Base-by-base conservation (phyloP, 1,140 invertebrate genomes). In the Limonius californicus region DNA sequence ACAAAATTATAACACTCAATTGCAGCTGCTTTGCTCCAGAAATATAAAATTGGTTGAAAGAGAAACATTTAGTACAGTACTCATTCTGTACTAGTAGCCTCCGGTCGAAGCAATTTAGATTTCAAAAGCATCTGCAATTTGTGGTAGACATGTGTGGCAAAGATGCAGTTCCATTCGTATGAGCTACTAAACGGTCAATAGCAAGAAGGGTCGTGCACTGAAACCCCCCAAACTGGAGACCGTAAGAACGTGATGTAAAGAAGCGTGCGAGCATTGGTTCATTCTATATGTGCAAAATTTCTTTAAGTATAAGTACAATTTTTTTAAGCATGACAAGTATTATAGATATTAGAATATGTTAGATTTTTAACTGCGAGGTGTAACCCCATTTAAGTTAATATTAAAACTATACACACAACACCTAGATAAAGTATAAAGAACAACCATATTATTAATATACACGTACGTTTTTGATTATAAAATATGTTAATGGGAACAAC, bases 351-450 rank as follows among this genome's bases (percentile, higher is more conserved):
- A 12, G 45, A 27, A 45, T 62, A 59, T 58, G 32, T 57, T 57
- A 57, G 42, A 2, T 15, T 50, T 20, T 18, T 14, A 47, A 54
- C 58, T 54, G 63, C 65, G 56, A 67, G 56, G 58, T 53, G 23
- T 58, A 57, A 56, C 59, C 47, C 62, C 35, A 32, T 60, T 64
- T 57, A 61, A 39, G 56, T 54, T 55, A 66, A 57, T 45, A 21
- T 70, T 66, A 70, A 69, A 65, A 62, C 64, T 68, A 71, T 66
- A 73, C 72, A 75, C 69, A 74, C 68, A 71, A 75, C 72, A 75
- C 63, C 66, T 66, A 74, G 72, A 73, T 65, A 70, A 72, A 72
- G 68, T 72, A 72, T 72, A 75, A 75, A 72, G 70, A 70, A 72
- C 72, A 74, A 71, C 68, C 35, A 27, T 62, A 42, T 39, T 54